phyloP scores from a whole-genome alignment of 2,888 invertebrate genomes.

The Rhagium mordax region DNA sequence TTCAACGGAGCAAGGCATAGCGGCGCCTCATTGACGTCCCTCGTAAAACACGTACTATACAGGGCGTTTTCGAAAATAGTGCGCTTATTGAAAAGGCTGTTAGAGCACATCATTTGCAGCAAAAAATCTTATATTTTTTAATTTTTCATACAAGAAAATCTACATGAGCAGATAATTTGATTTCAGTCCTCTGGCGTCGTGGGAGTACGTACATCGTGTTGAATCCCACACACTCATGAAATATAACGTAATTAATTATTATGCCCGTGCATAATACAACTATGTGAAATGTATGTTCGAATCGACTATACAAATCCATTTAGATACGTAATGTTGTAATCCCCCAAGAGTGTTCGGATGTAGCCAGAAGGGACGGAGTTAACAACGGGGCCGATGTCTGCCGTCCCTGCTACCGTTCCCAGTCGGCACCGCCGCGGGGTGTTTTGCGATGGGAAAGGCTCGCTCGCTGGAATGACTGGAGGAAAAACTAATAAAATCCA shows the following conservation, averaged over 20 bases:
- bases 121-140: too few species aligned
- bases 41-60: too few species aligned
- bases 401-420: slow-evolving; percentile 1
- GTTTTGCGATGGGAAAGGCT: slow-evolving; percentile 1
- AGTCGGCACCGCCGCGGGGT: not conserved
- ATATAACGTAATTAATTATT: slow-evolving; percentile 1
- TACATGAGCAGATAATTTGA: too few species aligned
- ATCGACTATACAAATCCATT: slow-evolving; percentile 19
- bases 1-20: too few species aligned
- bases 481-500: not conserved
- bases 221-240: not conserved
- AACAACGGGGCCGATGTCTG: not conserved
- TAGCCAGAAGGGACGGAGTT: not conserved
- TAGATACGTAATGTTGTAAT: slow-evolving; percentile 17
- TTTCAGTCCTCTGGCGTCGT: not conserved
- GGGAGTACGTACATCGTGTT: not conserved
- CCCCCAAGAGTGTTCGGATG: not conserved
- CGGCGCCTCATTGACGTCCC: too few species aligned
- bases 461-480: not conserved
- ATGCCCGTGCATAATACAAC: not conserved
- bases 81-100: too few species aligned
- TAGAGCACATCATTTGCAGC: too few species aligned
- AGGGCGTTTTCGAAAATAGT: too few species aligned
- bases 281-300: slow-evolving; percentile 14
- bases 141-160: too few species aligned